phyloP scores from a whole-genome alignment of 2,113 vertebrate species.

The Channa maculata region DNA sequence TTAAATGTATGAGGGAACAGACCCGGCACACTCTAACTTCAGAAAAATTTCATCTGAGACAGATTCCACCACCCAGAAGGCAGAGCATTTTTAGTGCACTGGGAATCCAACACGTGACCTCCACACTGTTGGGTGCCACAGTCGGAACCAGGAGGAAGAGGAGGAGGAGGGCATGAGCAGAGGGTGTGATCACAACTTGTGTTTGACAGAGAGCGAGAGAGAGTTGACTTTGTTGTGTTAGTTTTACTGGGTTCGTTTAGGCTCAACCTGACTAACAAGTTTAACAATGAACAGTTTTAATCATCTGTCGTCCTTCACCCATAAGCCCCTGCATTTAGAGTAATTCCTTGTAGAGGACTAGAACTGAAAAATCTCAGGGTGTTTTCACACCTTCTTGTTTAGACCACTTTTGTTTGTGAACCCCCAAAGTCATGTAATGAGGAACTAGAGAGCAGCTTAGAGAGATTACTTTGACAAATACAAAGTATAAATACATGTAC shows the following conservation, averaged over 20 bases:
- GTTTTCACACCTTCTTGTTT: too few species aligned
- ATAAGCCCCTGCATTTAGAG: background rate
- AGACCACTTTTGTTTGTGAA: too few species aligned
- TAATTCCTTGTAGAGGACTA: too few species aligned
- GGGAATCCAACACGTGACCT: background rate
- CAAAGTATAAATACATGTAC: too few species aligned
- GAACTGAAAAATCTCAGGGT: too few species aligned
- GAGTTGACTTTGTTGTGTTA: background rate
- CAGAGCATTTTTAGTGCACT: background rate
- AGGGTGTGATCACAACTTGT: conserved; percentile 4
- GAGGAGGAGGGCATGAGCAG: background rate
- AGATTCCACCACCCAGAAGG: background rate
- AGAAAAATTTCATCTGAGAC: conserved; percentile 15
- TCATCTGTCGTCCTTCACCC: background rate
- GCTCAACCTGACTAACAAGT: background rate
- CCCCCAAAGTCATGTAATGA: too few species aligned
- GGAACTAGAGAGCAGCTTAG: too few species aligned
- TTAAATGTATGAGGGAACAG: conserved; percentile 6
- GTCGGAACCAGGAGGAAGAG: background rate
- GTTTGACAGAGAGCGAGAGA: background rate
- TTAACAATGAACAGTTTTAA: too few species aligned
- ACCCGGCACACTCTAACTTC: background rate
- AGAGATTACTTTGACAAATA: too few species aligned
- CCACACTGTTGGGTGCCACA: background rate
- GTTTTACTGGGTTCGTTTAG: background rate